Conservation (phyloP, 2,888 invertebrate species). For the Microplitis manilae region DNA sequence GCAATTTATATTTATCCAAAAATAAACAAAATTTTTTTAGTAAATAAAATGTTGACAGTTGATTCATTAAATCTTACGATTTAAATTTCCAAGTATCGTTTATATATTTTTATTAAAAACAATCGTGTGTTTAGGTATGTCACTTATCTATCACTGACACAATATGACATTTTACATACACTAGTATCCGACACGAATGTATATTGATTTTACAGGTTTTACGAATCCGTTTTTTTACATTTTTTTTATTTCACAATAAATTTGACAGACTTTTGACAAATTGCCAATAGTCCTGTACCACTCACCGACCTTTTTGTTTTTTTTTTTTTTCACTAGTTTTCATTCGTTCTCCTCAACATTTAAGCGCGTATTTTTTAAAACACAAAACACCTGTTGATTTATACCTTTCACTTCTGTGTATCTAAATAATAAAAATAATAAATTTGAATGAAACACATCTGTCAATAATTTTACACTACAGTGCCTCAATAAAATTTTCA, state of each 20-base stretch:
- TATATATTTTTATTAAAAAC: not conserved
- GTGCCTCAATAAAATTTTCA: too few species aligned
- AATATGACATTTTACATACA: not conserved
- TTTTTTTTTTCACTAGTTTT: not conserved
- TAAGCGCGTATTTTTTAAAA: conserved; percentile 8
- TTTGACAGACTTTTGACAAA: conserved; percentile 13
- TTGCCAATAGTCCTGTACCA: not conserved
- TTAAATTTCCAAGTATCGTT: not conserved
- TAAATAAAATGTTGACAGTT: not conserved
- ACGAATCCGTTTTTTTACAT: not conserved
- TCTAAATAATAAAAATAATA: not conserved
- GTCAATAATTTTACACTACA: not conserved
- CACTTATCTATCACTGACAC: not conserved
- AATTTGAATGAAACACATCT: not conserved
- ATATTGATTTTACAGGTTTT: not conserved
- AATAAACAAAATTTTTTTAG: not conserved
- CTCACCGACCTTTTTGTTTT: not conserved
- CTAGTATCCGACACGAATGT: not conserved
- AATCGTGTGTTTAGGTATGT: not conserved
- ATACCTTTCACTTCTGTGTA: not conserved
- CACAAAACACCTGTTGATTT: conserved; percentile 41
- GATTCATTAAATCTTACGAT: too few species aligned
- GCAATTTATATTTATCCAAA: too few species aligned
- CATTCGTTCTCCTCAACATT: not conserved
- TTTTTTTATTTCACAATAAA: conserved; percentile 5